phyloP scores from a whole-genome alignment of 1,140 invertebrate species.

The Drosophila prosaltans region DNA sequence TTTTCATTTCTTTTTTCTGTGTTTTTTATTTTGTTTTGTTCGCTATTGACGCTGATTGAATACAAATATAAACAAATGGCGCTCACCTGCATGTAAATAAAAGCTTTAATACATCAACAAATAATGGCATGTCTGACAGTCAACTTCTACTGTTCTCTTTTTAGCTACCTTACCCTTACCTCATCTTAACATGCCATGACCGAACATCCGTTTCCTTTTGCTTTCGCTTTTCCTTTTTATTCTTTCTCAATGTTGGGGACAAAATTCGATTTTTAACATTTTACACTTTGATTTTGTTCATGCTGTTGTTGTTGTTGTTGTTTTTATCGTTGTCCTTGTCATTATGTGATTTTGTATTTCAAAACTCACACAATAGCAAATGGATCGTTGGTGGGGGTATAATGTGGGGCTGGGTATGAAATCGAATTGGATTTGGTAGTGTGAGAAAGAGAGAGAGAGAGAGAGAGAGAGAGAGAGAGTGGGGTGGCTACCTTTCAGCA shows the following conservation, averaged over 20 bases:
- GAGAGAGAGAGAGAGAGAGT: too few species aligned
- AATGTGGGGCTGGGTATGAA: not conserved
- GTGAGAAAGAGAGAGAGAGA: not conserved
- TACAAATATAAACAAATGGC: slow-evolving; percentile 78
- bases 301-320: slow-evolving; percentile 21
- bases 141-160: slow-evolving; percentile 17
- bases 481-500: slow-evolving; percentile 46
- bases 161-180: not conserved
- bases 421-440: too few species aligned
- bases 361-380: slow-evolving; percentile 52
- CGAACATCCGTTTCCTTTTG: slow-evolving; percentile 51
- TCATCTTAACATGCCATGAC: slow-evolving; percentile 11
- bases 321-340: slow-evolving; percentile 40
- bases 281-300: slow-evolving; percentile 57
- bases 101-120: slow-evolving; percentile 76
- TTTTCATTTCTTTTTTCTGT: slow-evolving; percentile 35
- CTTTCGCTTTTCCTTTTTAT: slow-evolving; percentile 19
- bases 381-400: not conserved
- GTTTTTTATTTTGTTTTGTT: slow-evolving; percentile 39
- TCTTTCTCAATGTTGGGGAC: slow-evolving; percentile 24
- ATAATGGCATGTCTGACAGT: slow-evolving; percentile 72
- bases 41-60: slow-evolving; percentile 76
- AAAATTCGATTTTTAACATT: slow-evolving; percentile 77
- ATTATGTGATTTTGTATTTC: slow-evolving; percentile 61
- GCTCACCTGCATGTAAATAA: slow-evolving; percentile 72